Evolutionary conservation across 2,888 invertebrate species (phyloP), one percentile per base, ranked within the genome.

Genomic region (Ophion ventricosus): DNA sequence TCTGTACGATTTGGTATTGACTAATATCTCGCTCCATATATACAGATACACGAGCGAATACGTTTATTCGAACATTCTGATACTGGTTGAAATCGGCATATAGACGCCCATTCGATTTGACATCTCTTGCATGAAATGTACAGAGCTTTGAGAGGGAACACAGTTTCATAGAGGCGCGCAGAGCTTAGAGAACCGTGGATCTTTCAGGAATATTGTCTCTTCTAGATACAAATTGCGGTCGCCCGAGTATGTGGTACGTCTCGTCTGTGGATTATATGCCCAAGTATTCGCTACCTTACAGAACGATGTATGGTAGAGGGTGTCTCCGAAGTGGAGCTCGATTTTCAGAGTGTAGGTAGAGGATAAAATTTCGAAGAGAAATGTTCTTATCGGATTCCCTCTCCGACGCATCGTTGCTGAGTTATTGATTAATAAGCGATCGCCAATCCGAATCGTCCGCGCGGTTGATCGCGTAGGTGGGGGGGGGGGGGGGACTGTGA

Each of bases 1-100:
- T 64, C 67, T 63, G 69, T 40, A 10, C 26, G 43, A 66, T 35
- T 49, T 10, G 17, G 23, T 40, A 26, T 74, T 11, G 64, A 26
- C 79, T 72, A 25, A 23, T 40, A 40, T 56, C n/a, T 59, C 20
- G 23, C 25, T 76, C 17, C 54, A 26, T 63, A 49, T 63, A 4
- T 4, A 61, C 10, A 29, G 26, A 54, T 69, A n/a, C n/a, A 26
- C 20, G 29, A 20, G 20, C 72, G 49, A 49, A 73, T n/a, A n/a
- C 23, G 40, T 73, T 77, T 72, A 54, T 57, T 29, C 72, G 59
- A 56, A 73, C 20, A 72, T 72, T 64, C 57, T 14, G 63, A 26
- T 49, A 67, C 57, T 25, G 20, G 43, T 29, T 54, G 26, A n/a
- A 7, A 57, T 8, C 35, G 17, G 14, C 3, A 49, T 17, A 49